A percentile compares a stretch with the other conserved stretches of the same genome.
Conservation (phyloP, 2,888 invertebrate species). For the Cremastinae sp. region DNA sequence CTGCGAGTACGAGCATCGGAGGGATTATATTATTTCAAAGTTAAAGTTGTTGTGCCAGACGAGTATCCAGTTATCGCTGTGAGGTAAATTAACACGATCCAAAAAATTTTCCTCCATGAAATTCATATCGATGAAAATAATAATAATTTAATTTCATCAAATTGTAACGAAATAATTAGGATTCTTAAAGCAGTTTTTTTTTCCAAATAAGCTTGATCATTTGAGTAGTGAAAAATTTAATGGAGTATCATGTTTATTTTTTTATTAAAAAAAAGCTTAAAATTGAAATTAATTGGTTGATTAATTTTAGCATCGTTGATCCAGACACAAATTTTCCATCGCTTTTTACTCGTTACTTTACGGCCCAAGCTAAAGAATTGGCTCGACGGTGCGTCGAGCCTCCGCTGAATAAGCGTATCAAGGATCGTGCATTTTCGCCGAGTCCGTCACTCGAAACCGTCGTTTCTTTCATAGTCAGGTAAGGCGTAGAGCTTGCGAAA, state of each 20-base stretch:
- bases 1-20: constrained; percentile 83
- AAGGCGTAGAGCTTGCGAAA: not conserved
- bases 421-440: constrained; percentile 83
- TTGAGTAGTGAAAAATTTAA: too few relatives aligned
- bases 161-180: not conserved
- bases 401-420: constrained; percentile 83
- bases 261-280: too few relatives aligned
- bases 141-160: not conserved
- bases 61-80: constrained; percentile 83
- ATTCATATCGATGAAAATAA: not conserved
- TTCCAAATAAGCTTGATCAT: too few relatives aligned
- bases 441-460: constrained; percentile 84
- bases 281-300: too few relatives aligned
- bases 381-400: constrained; percentile 87
- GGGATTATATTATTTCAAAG: constrained; percentile 84
- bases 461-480: constrained; percentile 83
- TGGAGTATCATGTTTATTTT: too few relatives aligned
- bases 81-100: constrained; percentile 77
- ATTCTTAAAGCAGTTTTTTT: too few relatives aligned
- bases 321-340: constrained; percentile 86
- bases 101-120: not conserved
- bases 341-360: constrained; percentile 83
- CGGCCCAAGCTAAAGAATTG: constrained; percentile 86
- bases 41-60: constrained; percentile 84
- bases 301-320: constrained; percentile 81